Conservation (phyloP, 2,797 vertebrate genomes). For the Sebastes matsubarae region DNA sequence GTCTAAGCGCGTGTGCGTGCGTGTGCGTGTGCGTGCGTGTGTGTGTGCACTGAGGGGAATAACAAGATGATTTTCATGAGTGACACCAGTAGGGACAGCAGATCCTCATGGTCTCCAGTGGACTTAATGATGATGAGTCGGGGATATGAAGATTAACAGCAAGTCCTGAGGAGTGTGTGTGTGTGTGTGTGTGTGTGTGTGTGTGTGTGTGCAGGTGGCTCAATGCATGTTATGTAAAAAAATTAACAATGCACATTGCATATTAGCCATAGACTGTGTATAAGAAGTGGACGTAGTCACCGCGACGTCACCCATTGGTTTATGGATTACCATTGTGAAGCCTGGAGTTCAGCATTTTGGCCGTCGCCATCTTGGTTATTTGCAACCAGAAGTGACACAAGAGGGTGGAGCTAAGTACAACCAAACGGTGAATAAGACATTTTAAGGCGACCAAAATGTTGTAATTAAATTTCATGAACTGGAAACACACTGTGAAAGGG, state of each 20-base stretch:
- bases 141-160: conserved; percentile 17
- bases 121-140: conserved; percentile 13
- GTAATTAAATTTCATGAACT: too few species aligned
- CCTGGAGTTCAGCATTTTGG: too few species aligned
- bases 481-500: too few species aligned
- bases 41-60: neutral
- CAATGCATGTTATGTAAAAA: neutral
- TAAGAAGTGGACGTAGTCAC: too few species aligned
- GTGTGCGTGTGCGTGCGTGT: neutral
- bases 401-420: too few species aligned
- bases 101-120: neutral
- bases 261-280: neutral
- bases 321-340: too few species aligned
- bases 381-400: too few species aligned
- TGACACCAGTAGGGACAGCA: conserved; percentile 1
- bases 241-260: neutral
- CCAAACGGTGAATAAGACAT: too few species aligned
- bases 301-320: fast-evolving
- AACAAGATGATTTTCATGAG: neutral
- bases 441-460: too few species aligned
- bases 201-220: neutral
- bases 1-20: neutral
- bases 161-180: conserved; percentile 6
- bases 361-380: too few species aligned
- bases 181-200: neutral